A percentile compares a stretch with the other conserved stretches of the same genome.
These are phyloP conservation scores for Bradypus variegatus DNA, from an alignment of 2,797 vertebrate genomes.

Conservation along the genomic window DNA sequence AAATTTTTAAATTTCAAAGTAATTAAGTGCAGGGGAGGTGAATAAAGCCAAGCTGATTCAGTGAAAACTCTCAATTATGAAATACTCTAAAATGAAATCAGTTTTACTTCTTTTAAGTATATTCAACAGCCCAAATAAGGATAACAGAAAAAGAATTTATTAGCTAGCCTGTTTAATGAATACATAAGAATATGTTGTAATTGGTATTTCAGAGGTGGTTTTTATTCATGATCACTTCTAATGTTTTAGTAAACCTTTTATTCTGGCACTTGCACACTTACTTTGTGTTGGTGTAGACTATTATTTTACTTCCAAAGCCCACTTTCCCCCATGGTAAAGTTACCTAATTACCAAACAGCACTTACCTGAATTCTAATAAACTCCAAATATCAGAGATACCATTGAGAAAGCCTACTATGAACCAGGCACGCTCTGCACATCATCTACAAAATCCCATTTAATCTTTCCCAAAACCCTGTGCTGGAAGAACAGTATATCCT, in stretches of 20 bases:
- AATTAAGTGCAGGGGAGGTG: background rate
- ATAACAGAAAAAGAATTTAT: background rate
- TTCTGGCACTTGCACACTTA: background rate
- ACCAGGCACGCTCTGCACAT: background rate
- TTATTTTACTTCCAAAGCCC: constrained; percentile 19
- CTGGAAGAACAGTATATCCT: too few species aligned
- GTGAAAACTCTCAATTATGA: background rate
- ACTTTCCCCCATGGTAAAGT: background rate
- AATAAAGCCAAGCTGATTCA: background rate
- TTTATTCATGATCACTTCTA: background rate
- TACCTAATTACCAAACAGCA: background rate
- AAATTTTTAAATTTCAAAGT: constrained; percentile 10
- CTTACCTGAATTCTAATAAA: background rate
- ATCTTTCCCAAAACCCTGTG: background rate
- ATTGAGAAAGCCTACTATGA: background rate
- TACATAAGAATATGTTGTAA: background rate
- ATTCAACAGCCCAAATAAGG: background rate
- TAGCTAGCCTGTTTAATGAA: background rate
- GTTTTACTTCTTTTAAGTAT: background rate
- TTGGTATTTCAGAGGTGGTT: background rate
- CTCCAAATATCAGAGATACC: background rate
- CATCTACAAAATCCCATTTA: background rate
- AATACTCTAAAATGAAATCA: background rate
- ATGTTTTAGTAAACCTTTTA: background rate
- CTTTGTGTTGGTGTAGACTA: background rate